Base-by-base conservation (phyloP, 2,797 vertebrate genomes). In the Lutjanus campechanus region DNA sequence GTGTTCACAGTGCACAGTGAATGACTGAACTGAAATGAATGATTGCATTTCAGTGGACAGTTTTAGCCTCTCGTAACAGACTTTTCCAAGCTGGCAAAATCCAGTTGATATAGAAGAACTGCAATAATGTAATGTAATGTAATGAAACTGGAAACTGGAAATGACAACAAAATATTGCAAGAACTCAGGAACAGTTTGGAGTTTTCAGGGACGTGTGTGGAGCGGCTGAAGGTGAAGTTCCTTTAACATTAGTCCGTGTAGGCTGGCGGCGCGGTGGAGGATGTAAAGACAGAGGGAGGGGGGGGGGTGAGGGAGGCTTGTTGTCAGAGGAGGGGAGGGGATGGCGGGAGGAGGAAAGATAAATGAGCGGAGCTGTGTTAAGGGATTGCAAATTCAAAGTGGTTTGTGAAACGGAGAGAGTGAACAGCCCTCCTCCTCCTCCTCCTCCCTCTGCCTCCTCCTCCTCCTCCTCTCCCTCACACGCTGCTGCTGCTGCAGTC, bases 401-500 rank as follows among this genome's bases (percentile, higher is more conserved):
- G 91, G 82, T 93, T 92, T 93, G 87, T 93, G 88, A 93, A 87
- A 94, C 75, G 54, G 78, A 88, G 90, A 92, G 76, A 73, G 67
- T 43, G 69, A 74, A 20, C 78, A 12, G 50, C 83, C 83, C 74
- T 73, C 85, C 69, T 43, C 78, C 73, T 65, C 81, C 61, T 22
- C 76, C 74, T 2, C 83, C 74, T 73, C 85, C 70, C 29, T 29
- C 58, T 80, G 56, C n/a, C 76, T 76, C 44, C 17, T 13, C 29
- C 50, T n/a, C 66, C 74, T 55, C 67, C 43, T 29, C 22, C 80
- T 58, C 63, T 70, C 58, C n/a, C 64, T 13, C 77, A 0, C 67
- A 0, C 79, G 16, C 49, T 72, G 69, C 91, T 11, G 73, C 84
- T 92, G 92, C 95, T 93, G 94, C 94, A 93, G 93, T 93, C 90